Evolutionary conservation across 2,888 invertebrate genomes (phyloP), one percentile per base, ranked within the genome.

Genomic region (Athalia circularis): DNA sequence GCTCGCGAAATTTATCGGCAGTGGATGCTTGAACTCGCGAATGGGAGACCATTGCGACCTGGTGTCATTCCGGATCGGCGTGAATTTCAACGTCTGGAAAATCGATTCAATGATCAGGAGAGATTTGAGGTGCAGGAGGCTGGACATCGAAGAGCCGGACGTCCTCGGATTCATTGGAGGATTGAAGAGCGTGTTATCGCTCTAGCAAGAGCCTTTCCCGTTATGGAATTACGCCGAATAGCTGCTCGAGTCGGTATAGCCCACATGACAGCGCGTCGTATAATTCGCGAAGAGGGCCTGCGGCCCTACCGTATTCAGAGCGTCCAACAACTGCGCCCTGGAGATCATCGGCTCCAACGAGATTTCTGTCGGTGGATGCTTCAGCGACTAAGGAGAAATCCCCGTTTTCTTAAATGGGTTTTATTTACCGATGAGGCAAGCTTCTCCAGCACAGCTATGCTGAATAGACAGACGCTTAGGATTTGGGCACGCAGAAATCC

Each of bases 321-420:
- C 52, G 68, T 54, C 8, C 68, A 68, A 52, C 15, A 13, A 68
- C 52, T 68, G 68, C 8, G n/a, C n/a, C 62, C 65, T 48, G 67
- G 77, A 74, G 80, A 80, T 77, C 57, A 13, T 8, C 65, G 47
- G 15, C 64, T 65, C 77, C 77, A 67, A 47, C 15, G 5, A 29
- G 72, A 79, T 80, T 79, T 80, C 57, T 80, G 77, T 45, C 74
- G 65, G 43, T 80, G 78, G 74, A 79, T 80, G 80, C 79, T 80
- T 29, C 79, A n/a, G n/a, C 77, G 65, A 80, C 65, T 80, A 61
- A 15, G 61, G n/a, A 77, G 65, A 47, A 61, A 77, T 61, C 79
- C 65, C 57, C 65, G 65, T 57, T 80, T 68, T 77, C 74, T 81
- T 59, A 65, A 75, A 45, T 13, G 13, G 47, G 47, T 80, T 7